Evolutionary conservation across 2,113 vertebrate species (phyloP), one percentile per base, ranked within the genome.

Genomic region (Serinus canaria): DNA sequence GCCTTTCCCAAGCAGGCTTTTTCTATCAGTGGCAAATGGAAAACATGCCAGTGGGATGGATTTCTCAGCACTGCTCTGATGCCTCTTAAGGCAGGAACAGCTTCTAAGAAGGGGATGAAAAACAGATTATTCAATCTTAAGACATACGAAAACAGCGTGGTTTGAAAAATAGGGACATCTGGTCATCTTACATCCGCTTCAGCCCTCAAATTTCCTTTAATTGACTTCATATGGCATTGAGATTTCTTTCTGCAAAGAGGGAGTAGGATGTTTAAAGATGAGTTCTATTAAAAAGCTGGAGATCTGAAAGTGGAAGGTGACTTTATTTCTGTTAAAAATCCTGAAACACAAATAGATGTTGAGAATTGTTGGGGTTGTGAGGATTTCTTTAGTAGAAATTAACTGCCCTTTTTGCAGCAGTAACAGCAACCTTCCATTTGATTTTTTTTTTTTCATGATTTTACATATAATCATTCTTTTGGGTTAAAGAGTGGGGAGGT

Each of bases 111-210:
- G 73, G 78, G 80, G 69, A 96, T 96, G 92, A 94, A 95, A 97
- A 97, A 96, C 74, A 90, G 73, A 95, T 96, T 96, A 95, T 96
- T 96, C 92, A 95, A 52, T 93, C 88, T 83, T 92, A 92, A 93
- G 53, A 90, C 88, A 77, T 8, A 83, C 39, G 6, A 94, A 96
- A 92, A 81, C 94, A 96, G 56, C 90, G 66, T 78, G 87, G 77
- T 81, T 97, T 94, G 94, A 95, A 95, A 96, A 97, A 97, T 96
- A 94, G 74, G 92, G 95, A 93, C 92, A 95, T 97, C 95, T 95
- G 91, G 93, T 97, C 95, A 95, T 96, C 89, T 85, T 96, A 94
- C 89, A 91, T 93, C 92, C 47, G n/a, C 75, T 83, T 87, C 76
- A 96, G 83, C 87, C 92, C 73, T 96, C 90, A 88, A 91, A 93